A percentile compares a stretch with the other conserved stretches of the same genome.
phyloP scores from a whole-genome alignment of 2,113 vertebrate species.

The Dinomys branickii region DNA sequence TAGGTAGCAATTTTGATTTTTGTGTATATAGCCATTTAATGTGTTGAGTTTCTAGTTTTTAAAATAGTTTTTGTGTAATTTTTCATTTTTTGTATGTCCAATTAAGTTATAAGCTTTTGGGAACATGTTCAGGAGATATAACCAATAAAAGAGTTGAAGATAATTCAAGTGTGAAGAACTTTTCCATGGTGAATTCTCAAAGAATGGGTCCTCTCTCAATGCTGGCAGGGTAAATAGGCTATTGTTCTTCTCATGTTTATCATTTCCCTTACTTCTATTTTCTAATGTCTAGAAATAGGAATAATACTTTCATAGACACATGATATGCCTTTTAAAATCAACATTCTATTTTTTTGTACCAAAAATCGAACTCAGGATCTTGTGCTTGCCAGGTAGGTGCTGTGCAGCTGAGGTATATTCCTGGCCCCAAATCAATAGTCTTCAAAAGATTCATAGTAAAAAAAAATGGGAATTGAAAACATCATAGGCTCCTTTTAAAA shows the following conservation, averaged over 20 bases:
- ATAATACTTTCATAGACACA: neutral
- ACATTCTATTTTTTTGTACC: neutral
- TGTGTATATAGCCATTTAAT: neutral
- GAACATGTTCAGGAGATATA: neutral
- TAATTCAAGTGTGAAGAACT: neutral
- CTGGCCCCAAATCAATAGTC: neutral
- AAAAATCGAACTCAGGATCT: too few species aligned
- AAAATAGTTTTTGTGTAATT: constrained; percentile 10
- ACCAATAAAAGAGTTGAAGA: neutral
- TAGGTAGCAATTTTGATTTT: neutral
- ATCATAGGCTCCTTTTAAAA: neutral
- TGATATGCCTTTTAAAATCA: neutral
- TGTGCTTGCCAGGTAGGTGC: too few species aligned
- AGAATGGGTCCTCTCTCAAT: neutral
- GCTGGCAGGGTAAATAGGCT: neutral
- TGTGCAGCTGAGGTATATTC: too few species aligned
- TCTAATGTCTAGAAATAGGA: neutral
- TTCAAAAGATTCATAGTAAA: neutral
- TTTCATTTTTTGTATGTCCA: neutral
- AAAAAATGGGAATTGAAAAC: constrained; percentile 28
- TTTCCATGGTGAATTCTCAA: neutral
- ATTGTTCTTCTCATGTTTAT: neutral
- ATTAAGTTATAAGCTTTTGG: constrained; percentile 15
- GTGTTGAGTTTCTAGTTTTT: constrained; percentile 4
- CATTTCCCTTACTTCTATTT: neutral